Evolutionary conservation across 2,113 vertebrate species (phyloP), one percentile per base, ranked within the genome.

Genomic region (Oxygymnocypris stewartii): DNA sequence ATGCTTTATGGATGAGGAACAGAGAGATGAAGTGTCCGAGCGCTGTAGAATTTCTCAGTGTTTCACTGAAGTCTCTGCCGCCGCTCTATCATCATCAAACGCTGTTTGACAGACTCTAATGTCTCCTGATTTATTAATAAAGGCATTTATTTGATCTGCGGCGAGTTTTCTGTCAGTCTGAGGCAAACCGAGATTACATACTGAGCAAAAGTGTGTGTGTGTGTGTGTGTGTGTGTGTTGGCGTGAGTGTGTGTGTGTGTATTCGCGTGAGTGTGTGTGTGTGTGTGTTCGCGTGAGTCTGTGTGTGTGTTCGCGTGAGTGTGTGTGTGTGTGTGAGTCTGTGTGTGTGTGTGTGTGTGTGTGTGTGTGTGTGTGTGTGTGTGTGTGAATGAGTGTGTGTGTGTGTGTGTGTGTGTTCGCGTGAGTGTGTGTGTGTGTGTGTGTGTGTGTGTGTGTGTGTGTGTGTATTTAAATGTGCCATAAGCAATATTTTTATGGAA

Each of bases 81-180:
- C 79, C 6, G 59, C 79, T 47, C 59, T 47, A 40, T 69, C 71
- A 77, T 73, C 51, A 85, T 77, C 57, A 78, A 31, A 78, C 57
- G 20, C 28, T 73, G 73, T 67, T 54, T 88, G 84, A 88, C 71
- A 85, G 35, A 40, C 79, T 77, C 59, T 85, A 88, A 85, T 85
- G 78, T 47, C 84, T 82, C 35, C 79, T 85, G 47, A 85, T 88
- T 85, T 88, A 85, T 88, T 85, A 23, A 85, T 78, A 82, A 42
- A 59, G 35, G n/a, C 79, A 76, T 85, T 82, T 69, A 77, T 67
- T 81, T 81, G 75, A 87, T 82, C 69, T 76, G 69, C 54, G n/a
- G 71, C 25, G 11, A 75, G 73, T 75, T 76, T 44, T 81, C 79
- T 65, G 59, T 65, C 79, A 65, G 79, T 81, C 40, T 67, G 23